These are phyloP conservation scores for Pedionomus torquatus DNA, from an alignment of 2,113 vertebrate species.

Conservation along the genomic window DNA sequence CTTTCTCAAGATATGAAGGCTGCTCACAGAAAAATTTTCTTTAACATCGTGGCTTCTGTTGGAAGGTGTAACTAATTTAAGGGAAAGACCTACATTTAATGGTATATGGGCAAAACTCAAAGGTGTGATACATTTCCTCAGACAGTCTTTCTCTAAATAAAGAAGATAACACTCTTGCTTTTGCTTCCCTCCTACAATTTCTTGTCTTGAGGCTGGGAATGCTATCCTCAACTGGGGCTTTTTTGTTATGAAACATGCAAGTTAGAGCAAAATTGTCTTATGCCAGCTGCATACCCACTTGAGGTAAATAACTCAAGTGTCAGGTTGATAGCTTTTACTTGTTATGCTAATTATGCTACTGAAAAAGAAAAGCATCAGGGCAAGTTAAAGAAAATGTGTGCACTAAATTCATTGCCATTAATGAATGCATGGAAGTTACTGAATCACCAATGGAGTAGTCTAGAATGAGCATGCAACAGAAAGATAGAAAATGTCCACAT, in stretches of 20 bases:
- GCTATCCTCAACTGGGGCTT: neutral
- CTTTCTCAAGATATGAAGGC: neutral
- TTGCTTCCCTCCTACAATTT: neutral
- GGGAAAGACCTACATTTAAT: neutral
- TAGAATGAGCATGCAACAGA: neutral
- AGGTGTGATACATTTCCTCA: neutral
- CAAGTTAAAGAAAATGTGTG: neutral
- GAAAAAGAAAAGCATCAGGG: neutral
- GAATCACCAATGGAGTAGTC: neutral
- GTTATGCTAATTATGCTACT: neutral
- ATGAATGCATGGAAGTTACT: neutral
- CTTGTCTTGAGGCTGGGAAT: neutral
- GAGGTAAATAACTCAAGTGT: neutral
- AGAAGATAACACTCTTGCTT: neutral
- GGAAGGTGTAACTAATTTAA: neutral
- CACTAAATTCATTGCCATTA: neutral
- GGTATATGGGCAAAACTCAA: neutral
- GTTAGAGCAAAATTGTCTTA: neutral
- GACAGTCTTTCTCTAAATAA: neutral
- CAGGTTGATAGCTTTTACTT: neutral
- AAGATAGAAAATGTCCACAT: neutral
- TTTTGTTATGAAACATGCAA: neutral
- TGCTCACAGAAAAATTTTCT: neutral
- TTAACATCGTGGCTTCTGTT: neutral
- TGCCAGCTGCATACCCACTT: neutral